These are phyloP conservation scores for Drosophila barbarae DNA, from an alignment of 2,888 invertebrate species.

Conservation along the genomic window DNA sequence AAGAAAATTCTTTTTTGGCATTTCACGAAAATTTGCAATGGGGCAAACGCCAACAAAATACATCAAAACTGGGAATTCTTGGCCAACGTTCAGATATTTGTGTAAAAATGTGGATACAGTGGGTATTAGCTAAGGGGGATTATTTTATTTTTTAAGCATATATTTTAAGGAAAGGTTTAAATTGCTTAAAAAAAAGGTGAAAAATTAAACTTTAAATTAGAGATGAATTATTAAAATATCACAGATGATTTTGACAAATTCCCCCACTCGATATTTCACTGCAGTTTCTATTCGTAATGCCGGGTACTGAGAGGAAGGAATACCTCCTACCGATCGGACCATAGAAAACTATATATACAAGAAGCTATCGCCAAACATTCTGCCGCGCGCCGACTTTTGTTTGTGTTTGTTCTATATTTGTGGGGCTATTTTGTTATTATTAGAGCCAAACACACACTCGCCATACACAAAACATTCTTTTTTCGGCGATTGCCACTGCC, in stretches of 20 bases:
- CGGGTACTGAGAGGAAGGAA: slow-evolving; percentile 1
- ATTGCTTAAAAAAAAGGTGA: too few relatives aligned
- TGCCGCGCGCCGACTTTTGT: slow-evolving; percentile 31
- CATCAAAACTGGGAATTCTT: slow-evolving; percentile 67
- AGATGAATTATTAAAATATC: too few relatives aligned
- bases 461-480: slow-evolving; percentile 41
- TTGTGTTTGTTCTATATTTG: slow-evolving; percentile 24
- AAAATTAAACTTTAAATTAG: too few relatives aligned
- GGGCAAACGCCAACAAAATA: slow-evolving; percentile 57
- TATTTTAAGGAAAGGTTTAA: too few relatives aligned
- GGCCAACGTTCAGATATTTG: slow-evolving; percentile 56
- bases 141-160: not conserved
- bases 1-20: slow-evolving; percentile 16
- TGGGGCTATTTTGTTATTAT: slow-evolving; percentile 60
- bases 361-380: slow-evolving; percentile 53
- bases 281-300: not conserved
- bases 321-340: slow-evolving; percentile 14
- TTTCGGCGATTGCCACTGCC: slow-evolving; percentile 49
- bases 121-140: not conserved
- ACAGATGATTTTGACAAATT: too few relatives aligned
- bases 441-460: slow-evolving; percentile 52
- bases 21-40: slow-evolving; percentile 25
- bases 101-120: slow-evolving; percentile 21
- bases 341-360: slow-evolving; percentile 17
- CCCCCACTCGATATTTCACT: not conserved